These are phyloP conservation scores for Protosalanx chinensis DNA, from an alignment of 2,797 vertebrate species.

Conservation along the genomic window DNA sequence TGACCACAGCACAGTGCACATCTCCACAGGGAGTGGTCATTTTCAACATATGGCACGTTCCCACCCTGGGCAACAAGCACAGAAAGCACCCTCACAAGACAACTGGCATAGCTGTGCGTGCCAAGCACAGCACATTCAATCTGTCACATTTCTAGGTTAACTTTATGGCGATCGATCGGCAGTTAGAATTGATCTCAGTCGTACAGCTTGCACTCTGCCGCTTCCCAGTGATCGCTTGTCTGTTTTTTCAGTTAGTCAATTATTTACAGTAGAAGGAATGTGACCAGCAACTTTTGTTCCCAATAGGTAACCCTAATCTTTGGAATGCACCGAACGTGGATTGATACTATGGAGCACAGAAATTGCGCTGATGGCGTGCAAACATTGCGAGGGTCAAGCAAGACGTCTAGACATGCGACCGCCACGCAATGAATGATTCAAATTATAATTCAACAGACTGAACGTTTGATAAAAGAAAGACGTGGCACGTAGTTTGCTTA, in stretches of 20 bases:
- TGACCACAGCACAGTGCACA: neutral
- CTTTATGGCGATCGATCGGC: neutral
- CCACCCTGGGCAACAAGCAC: slow-evolving; percentile 51
- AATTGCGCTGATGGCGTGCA: neutral
- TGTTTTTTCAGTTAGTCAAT: slow-evolving; percentile 36
- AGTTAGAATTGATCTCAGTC: neutral
- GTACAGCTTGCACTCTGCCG: too few species aligned
- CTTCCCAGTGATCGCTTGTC: too few species aligned
- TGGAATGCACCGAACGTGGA: slow-evolving; percentile 5
- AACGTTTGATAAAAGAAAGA: too few species aligned
- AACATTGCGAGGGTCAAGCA: neutral
- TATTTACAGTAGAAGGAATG: slow-evolving; percentile 40
- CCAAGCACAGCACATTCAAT: slow-evolving; percentile 62
- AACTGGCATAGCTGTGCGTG: slow-evolving; percentile 54
- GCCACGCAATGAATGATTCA: too few species aligned
- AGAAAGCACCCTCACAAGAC: slow-evolving; percentile 37
- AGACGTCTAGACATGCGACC: neutral
- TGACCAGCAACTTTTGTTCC: neutral
- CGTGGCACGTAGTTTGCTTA: too few species aligned
- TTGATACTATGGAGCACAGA: neutral
- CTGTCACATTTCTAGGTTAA: slow-evolving; percentile 32
- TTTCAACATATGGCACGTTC: slow-evolving; percentile 59
- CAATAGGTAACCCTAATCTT: neutral
- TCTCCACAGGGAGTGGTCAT: neutral
- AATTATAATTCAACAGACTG: too few species aligned